Base-by-base conservation (phyloP, 2,797 vertebrate species). In the Ctenosaura bakeri region DNA sequence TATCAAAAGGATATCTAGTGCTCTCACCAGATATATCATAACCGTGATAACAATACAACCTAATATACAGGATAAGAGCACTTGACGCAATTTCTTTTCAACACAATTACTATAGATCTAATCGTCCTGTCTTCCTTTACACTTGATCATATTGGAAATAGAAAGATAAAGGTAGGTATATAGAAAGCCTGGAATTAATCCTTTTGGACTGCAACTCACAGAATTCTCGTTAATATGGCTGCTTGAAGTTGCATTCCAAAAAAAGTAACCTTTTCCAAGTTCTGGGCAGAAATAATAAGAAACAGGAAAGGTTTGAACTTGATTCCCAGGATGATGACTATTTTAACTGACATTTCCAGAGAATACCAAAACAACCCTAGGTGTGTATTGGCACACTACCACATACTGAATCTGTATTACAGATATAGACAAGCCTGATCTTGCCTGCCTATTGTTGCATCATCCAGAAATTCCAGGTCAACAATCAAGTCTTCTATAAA, bases 401-500 rank as follows among this genome's bases (percentile, higher is more conserved):
- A 85, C 24, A 74, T 6, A 24, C 18, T 20, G 52, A 35, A 56
- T 42, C n/a, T 35, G 13, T 73, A 12, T 74, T 81, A 18, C 52
- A 56, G 10, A 32, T 24, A 54, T 4, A 42, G 74, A 38, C 89
- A 90, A 81, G 89, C 66, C 83, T 81, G 84, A 50, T 62, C 89
- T 50, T 81, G 84, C 54, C 54, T 12, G 22, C 81, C 52, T 86
- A 29, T 81, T 86, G 77, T 81, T 81, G 29, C 81, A 12, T 4
- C 50, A 35, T 1, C 42, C 35, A 42, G 38, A 46, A 50, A 29
- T 56, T 54, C 73, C 14, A n/a, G 64, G n/a, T 32, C 73, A 35
- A 12, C 59, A 29, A 42, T 29, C 54, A 35, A 14, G 1, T 12
- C 62, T 26, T 69, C 46, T 54, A 12, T 10, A 26, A 32, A 81